phyloP scores from a whole-genome alignment of 2,113 vertebrate species.

The Xiphorhynchus elegans region DNA sequence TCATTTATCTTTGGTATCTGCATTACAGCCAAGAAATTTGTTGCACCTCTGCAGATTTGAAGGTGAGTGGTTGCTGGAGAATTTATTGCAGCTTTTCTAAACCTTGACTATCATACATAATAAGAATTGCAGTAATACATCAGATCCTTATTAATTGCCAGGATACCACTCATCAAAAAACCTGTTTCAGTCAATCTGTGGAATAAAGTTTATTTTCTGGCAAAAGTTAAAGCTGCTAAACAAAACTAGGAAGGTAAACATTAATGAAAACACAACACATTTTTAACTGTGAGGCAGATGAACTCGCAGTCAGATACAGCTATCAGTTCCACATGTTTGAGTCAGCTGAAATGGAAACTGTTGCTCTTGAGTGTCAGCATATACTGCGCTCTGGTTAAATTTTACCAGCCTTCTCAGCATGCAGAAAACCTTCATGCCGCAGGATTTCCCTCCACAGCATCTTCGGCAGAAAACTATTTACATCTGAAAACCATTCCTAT shows the following conservation, averaged over 20 bases:
- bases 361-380: not conserved
- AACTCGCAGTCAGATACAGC: slow-evolving; percentile 13
- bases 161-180: not conserved
- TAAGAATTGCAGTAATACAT: not conserved
- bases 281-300: not conserved
- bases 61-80: not conserved
- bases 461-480: slow-evolving; percentile 16
- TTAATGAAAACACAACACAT: not conserved
- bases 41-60: not conserved
- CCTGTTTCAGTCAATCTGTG: not conserved
- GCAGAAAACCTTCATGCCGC: not conserved
- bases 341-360: slow-evolving; percentile 10
- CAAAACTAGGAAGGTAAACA: slow-evolving; percentile 19
- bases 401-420: not conserved
- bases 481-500: not conserved
- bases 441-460: not conserved
- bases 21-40: not conserved
- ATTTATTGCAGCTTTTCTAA: not conserved
- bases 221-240: not conserved
- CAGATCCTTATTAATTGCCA: not conserved
- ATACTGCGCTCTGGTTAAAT: not conserved
- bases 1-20: not conserved
- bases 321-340: slow-evolving; percentile 15
- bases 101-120: not conserved
- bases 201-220: slow-evolving; percentile 25